These are phyloP conservation scores for Dermatophagoides farinae DNA, from an alignment of 1,140 invertebrate species.

Conservation along the genomic window DNA sequence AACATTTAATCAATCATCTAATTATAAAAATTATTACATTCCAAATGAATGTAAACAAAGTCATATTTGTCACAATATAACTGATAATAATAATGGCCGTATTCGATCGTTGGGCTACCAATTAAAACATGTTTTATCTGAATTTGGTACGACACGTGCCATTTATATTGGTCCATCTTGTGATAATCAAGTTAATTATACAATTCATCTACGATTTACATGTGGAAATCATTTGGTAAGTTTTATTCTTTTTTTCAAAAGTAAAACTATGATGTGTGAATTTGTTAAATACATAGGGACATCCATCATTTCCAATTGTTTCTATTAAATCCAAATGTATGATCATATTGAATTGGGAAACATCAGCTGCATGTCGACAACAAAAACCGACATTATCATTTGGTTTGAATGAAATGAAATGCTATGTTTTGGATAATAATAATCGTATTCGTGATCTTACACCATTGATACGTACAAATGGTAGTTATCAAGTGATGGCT, in stretches of 20 bases:
- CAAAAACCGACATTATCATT: background rate
- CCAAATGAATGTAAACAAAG: background rate
- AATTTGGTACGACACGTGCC: background rate
- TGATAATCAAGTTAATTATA: background rate
- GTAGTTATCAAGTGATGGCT: conserved; percentile 10
- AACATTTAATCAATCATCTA: background rate
- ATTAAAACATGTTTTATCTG: no score
- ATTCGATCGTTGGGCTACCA: no score
- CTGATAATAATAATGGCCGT: background rate
- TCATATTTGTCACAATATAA: background rate
- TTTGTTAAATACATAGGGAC: background rate
- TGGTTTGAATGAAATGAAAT: conserved; percentile 13
- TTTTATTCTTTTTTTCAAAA: background rate
- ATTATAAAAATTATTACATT: background rate
- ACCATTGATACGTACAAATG: conserved; percentile 7
- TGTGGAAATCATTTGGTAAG: conserved; percentile 9
- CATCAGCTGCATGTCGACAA: conserved; percentile 13
- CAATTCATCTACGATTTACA: background rate
- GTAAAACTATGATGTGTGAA: background rate
- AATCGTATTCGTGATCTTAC: conserved; percentile 15
- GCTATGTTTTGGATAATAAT: conserved; percentile 15
- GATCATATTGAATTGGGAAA: conserved; percentile 15
- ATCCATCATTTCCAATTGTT: conserved; percentile 8
- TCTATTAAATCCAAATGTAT: conserved; percentile 9
- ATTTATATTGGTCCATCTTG: background rate